These are phyloP conservation scores for Rhinolophus sinicus DNA, from an alignment of 2,113 vertebrate species.

Conservation along the genomic window DNA sequence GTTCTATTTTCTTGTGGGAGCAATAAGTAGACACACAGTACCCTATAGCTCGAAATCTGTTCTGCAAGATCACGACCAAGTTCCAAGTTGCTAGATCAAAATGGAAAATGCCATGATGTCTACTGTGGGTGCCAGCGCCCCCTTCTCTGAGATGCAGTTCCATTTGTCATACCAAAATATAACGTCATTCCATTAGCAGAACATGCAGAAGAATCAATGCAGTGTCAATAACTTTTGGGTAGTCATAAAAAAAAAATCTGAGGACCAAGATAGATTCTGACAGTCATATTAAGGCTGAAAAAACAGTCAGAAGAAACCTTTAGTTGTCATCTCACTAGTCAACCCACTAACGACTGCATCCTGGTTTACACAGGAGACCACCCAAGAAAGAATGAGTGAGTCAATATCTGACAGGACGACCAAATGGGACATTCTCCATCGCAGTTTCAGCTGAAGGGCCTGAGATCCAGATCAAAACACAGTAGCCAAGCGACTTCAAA, in stretches of 20 bases:
- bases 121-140: not conserved
- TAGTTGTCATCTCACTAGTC: not conserved
- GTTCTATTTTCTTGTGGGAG: slow-evolving; percentile 41
- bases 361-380: not conserved
- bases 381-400: not conserved
- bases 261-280: not conserved
- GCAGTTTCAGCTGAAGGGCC: not conserved
- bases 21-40: not conserved
- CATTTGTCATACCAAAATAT: not conserved
- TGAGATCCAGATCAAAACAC: not conserved
- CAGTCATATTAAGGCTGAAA: not conserved
- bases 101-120: not conserved
- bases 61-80: not conserved
- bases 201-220: not conserved
- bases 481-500: not conserved
- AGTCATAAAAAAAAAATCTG: not conserved
- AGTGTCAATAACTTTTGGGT: not conserved
- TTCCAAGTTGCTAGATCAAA: slow-evolving; percentile 28
- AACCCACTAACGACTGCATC: not conserved
- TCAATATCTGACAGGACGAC: not conserved
- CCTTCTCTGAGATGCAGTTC: not conserved
- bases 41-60: not conserved
- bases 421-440: not conserved
- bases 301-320: not conserved
- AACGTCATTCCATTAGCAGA: not conserved